Evolutionary conservation across 92 coral and sea anemone genomes (phyloP).

Genomic region (Epizoanthus illoricatus): DNA sequence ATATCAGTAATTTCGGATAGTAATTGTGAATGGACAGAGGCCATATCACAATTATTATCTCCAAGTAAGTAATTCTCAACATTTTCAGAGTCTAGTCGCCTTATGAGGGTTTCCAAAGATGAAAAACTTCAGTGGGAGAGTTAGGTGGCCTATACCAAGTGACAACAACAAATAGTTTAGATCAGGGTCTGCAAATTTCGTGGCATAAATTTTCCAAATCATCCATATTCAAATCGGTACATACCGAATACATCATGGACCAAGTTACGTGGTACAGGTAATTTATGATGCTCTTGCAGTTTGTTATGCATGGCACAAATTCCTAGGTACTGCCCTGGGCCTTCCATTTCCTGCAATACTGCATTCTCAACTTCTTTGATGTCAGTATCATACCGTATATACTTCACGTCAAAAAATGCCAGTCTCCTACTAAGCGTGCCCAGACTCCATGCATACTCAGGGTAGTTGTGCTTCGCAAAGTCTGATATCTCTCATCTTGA

Average conservation of each 20-base stretch:
- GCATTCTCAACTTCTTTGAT: conserved; percentile 35
- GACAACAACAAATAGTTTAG: no score
- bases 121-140: no score
- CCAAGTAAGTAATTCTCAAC: no score
- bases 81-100: no score
- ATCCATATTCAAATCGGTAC: no score
- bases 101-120: no score
- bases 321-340: conserved; percentile 37
- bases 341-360: conserved; percentile 29
- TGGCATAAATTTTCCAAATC: no score
- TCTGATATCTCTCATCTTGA: conserved; percentile 30
- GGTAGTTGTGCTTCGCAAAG: conserved; percentile 40
- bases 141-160: no score
- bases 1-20: conserved; percentile 37
- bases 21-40: neutral
- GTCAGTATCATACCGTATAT: conserved; percentile 36
- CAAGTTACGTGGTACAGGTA: conserved; percentile 22
- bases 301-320: conserved; percentile 34
- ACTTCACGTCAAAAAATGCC: conserved; percentile 38
- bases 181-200: no score
- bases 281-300: conserved; percentile 26
- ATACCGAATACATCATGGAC: conserved; percentile 1
- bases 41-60: no score
- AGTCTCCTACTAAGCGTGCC: conserved; percentile 45
- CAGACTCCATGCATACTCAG: conserved; percentile 46